phyloP scores from a whole-genome alignment of 2,797 vertebrate genomes.

The Arnoldichthys spilopterus region DNA sequence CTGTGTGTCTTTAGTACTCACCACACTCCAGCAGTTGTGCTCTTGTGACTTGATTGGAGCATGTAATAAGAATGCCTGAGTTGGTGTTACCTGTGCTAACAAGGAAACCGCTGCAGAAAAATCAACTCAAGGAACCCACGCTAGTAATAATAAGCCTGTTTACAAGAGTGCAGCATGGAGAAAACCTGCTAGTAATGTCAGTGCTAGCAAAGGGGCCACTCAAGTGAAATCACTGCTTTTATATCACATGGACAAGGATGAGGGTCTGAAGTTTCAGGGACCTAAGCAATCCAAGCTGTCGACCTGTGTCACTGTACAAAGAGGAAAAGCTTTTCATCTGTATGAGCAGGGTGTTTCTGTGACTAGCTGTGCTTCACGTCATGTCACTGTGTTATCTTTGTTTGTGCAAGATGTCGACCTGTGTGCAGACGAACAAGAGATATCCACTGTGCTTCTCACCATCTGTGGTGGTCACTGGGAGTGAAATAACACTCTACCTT shows the following conservation, averaged over 20 bases:
- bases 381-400: neutral
- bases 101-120: neutral
- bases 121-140: neutral
- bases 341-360: neutral
- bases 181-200: neutral
- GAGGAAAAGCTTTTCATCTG: neutral
- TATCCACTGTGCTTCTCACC: constrained; percentile 1
- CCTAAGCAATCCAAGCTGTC: neutral
- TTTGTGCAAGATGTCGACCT: neutral
- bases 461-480: neutral
- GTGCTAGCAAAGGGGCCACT: neutral
- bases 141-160: neutral
- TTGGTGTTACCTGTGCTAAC: neutral
- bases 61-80: neutral
- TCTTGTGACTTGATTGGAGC: neutral
- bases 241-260: neutral
- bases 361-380: neutral
- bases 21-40: neutral
- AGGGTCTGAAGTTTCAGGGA: neutral
- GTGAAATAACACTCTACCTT: neutral
- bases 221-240: neutral
- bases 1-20: too few relatives aligned
- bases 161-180: neutral
- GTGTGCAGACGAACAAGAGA: neutral
- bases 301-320: neutral